Conservation (phyloP, 2,888 invertebrate species). For the Nysson spinosus region DNA sequence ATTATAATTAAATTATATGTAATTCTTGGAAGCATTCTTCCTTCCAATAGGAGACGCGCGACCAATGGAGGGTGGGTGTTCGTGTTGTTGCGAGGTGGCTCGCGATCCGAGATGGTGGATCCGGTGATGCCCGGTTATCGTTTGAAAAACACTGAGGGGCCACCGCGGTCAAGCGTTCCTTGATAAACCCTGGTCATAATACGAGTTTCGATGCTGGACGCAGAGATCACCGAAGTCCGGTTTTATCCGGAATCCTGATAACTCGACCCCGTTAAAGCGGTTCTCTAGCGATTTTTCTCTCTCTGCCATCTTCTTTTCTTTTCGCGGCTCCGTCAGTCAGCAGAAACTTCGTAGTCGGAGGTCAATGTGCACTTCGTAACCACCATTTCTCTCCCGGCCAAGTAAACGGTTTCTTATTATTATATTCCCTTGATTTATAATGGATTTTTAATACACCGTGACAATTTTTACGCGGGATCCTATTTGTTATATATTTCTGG, state of each 20-base stretch:
- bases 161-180: slow-evolving; percentile 63
- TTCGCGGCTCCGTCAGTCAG: slow-evolving; percentile 20
- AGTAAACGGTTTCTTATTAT: too few species aligned
- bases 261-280: slow-evolving; percentile 66
- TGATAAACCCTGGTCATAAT: slow-evolving; percentile 67
- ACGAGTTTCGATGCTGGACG: slow-evolving; percentile 56
- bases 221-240: slow-evolving; percentile 64
- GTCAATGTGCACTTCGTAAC: slow-evolving; percentile 54
- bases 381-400: too few species aligned
- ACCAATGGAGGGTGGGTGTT: slow-evolving; percentile 3
- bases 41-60: neutral
- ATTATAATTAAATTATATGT: neutral
- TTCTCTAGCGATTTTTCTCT: slow-evolving; percentile 45
- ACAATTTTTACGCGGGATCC: too few species aligned
- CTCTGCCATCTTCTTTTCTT: slow-evolving; percentile 28
- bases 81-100: slow-evolving; percentile 26
- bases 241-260: slow-evolving; percentile 67
- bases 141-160: slow-evolving; percentile 66
- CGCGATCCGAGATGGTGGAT: slow-evolving; percentile 56
- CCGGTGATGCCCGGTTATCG: slow-evolving; percentile 72
- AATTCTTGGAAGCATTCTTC: too few species aligned
- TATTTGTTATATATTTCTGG: too few species aligned
- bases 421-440: too few species aligned
- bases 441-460: too few species aligned
- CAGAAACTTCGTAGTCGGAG: slow-evolving; percentile 37